Evolutionary conservation across 2,888 invertebrate genomes (phyloP).

Genomic region (Morpho achilles): DNA sequence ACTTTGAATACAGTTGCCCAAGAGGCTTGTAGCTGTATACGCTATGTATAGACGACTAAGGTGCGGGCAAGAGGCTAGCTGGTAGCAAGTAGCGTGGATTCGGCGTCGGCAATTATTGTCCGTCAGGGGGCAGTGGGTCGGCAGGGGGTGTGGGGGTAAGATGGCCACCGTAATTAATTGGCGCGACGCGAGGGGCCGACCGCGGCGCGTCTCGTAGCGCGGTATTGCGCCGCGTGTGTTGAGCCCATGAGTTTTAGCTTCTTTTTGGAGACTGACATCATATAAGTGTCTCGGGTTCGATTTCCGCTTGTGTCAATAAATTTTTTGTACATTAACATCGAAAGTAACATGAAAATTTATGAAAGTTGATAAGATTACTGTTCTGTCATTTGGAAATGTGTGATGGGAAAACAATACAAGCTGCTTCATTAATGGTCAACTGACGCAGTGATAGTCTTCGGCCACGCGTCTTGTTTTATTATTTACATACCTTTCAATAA

Average conservation of each 20-base stretch:
- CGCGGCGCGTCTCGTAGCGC: conserved; percentile 73
- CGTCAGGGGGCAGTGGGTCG: conserved; percentile 51
- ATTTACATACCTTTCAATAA: too few relatives aligned
- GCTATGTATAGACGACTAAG: conserved; percentile 14
- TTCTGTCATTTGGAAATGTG: too few relatives aligned
- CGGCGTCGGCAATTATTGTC: conserved; percentile 72
- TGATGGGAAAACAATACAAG: too few relatives aligned
- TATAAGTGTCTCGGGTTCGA: too few relatives aligned
- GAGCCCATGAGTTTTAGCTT: conserved; percentile 27
- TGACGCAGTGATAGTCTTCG: too few relatives aligned
- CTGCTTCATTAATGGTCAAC: too few relatives aligned
- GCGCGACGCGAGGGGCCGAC: conserved; percentile 77
- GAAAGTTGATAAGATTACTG: too few relatives aligned
- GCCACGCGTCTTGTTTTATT: too few relatives aligned
- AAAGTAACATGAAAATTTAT: too few relatives aligned
- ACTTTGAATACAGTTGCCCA: conserved; percentile 8
- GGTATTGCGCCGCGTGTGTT: conserved; percentile 63
- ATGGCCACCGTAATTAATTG: conserved; percentile 79
- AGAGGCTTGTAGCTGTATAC: neutral
- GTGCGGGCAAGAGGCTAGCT: conserved; percentile 39
- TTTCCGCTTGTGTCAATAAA: too few relatives aligned
- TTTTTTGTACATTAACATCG: too few relatives aligned
- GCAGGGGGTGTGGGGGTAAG: conserved; percentile 55
- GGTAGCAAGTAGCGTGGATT: conserved; percentile 52
- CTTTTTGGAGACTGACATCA: neutral